Conservation (phyloP, 2,888 invertebrate species). For the Agrochola lychnidis region DNA sequence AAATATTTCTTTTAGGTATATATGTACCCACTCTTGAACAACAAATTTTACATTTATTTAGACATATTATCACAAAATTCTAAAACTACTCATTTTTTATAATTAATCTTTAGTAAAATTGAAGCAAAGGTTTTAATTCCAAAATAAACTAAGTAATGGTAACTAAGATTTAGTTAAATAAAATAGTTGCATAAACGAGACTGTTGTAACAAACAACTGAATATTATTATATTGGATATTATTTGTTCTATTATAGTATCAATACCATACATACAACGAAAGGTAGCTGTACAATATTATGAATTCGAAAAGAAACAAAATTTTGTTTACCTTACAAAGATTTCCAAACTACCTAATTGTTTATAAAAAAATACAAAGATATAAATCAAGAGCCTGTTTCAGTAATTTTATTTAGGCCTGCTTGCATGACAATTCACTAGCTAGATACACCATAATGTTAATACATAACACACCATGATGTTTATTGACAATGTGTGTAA, state of each 20-base stretch:
- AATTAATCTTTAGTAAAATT: slow-evolving; percentile 51
- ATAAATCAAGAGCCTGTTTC: slow-evolving; percentile 14
- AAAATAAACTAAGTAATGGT: slow-evolving; percentile 25
- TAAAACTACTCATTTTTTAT: slow-evolving; percentile 60
- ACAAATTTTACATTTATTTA: slow-evolving; percentile 68
- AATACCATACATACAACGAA: slow-evolving; percentile 1
- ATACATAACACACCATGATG: neutral
- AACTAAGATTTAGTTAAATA: slow-evolving; percentile 40
- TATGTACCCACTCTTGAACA: slow-evolving; percentile 58
- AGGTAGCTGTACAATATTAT: neutral
- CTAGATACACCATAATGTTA: neutral
- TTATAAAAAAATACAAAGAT: neutral
- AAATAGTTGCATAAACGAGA: neutral
- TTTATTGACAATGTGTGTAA: slow-evolving; percentile 1
- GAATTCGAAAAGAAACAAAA: neutral
- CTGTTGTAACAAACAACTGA: slow-evolving; percentile 1
- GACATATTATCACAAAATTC: slow-evolving; percentile 75
- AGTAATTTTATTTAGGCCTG: neutral
- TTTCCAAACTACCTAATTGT: neutral
- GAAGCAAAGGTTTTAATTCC: slow-evolving; percentile 40
- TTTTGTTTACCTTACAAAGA: neutral
- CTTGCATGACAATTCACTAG: slow-evolving; percentile 1
- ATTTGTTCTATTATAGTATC: neutral
- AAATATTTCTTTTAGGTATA: slow-evolving; percentile 52
- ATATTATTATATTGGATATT: neutral